Evolutionary conservation across 1,140 invertebrate genomes (phyloP).

Genomic region (Nephila pilipes): DNA sequence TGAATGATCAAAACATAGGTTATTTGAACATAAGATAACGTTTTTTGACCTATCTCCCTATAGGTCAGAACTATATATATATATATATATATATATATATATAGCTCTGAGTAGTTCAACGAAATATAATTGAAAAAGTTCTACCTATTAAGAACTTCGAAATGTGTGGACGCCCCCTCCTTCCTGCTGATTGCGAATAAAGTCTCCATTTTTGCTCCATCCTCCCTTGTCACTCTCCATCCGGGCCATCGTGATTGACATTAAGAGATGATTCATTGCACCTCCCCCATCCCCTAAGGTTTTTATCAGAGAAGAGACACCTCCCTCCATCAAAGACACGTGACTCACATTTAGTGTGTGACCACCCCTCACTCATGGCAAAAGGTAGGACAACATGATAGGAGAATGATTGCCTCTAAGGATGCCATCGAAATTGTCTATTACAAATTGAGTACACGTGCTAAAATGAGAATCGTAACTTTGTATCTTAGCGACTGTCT

Average conservation of each 20-base stretch:
- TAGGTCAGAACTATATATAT: no score
- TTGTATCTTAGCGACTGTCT: no score
- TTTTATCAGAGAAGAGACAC: neutral
- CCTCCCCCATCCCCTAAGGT: neutral
- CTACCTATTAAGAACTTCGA: neutral
- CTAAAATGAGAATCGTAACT: no score
- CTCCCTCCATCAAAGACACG: constrained; percentile 58
- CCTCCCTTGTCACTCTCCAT: constrained; percentile 59
- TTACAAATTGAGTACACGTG: no score
- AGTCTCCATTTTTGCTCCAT: constrained; percentile 73
- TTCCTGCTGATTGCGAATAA: constrained; percentile 57
- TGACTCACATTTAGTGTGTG: constrained; percentile 66
- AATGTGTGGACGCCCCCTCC: neutral
- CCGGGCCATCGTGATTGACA: constrained; percentile 65
- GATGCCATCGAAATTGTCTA: no score
- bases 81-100: no score
- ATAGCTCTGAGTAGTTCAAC: no score
- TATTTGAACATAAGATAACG: no score
- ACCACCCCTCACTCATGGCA: neutral
- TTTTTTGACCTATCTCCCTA: no score
- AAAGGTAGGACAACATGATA: constrained; percentile 22
- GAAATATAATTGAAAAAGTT: neutral
- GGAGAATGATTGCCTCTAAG: neutral
- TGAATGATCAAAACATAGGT: no score
- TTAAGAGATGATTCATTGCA: constrained; percentile 74